Conservation (phyloP, 2,797 vertebrate genomes). For the Fratercula arctica region DNA sequence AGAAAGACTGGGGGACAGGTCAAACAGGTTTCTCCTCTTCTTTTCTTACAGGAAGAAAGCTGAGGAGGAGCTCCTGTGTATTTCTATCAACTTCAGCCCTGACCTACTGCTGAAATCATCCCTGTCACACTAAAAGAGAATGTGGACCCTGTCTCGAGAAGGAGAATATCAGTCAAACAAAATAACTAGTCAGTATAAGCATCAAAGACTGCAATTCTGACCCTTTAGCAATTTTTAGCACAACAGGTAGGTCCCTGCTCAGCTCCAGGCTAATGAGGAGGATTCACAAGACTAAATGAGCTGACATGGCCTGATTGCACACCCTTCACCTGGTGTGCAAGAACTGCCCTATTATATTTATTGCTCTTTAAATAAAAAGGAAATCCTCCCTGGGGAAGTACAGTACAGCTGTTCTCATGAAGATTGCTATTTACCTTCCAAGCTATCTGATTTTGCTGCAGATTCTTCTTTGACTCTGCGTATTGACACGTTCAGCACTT, state of each 20-base stretch:
- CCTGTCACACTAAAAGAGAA: neutral
- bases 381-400: neutral
- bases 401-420: neutral
- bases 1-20: neutral
- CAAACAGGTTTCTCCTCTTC: neutral
- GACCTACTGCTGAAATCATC: neutral
- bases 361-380: neutral
- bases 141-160: neutral
- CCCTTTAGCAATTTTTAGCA: neutral
- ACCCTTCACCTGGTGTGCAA: neutral
- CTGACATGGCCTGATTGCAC: neutral
- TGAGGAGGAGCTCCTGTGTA: neutral
- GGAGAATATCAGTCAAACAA: neutral
- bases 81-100: neutral
- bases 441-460: neutral
- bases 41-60: neutral
- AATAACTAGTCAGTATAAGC: neutral
- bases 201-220: neutral
- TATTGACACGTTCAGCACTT: neutral
- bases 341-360: neutral
- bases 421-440: neutral
- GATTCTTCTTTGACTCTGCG: neutral
- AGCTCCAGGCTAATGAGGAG: neutral
- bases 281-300: neutral
- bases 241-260: neutral